Base-by-base conservation (phyloP, 2,888 invertebrate genomes). In the Apotomis turbidana region DNA sequence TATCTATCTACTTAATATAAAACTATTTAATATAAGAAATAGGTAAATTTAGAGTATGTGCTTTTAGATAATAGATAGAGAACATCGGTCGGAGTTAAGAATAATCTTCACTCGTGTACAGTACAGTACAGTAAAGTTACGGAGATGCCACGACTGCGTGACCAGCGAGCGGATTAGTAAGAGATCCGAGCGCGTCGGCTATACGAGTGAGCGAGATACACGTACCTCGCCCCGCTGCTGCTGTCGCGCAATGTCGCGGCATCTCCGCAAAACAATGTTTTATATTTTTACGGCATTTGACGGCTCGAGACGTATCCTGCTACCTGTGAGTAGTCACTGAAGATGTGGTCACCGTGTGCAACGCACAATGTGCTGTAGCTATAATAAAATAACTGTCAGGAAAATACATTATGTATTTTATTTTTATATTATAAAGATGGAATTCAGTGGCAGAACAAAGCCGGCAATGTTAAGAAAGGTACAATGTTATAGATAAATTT, bases 401-500 rank as follows among this genome's bases (percentile, higher is more conserved):
- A 86, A 86, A 85, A 87, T 87, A 85, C 84, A 84, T 85, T 87
- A 8, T 61, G 68, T 88, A 89, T 88, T 87, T 90, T 90, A 91
- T 90, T 92, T 92, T 91, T 92, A 85, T 91, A 91, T 87, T 84
- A 81, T 85, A 87, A 90, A 85, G 81, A 87, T 86, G 81, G 76
- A 80, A 86, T 87, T 85, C 85, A 85, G 83, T 85, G 87, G 87
- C 86, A 82, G 79, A 82, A 80, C 83, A 73, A 75, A 75, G 76
- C 78, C 81, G 82, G 86, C 85, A 88, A 86, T 87, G 85, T 89
- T 86, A 84, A 78, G 76, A 87, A 91, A 87, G 91, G 91, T 93
- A 92, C 92, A 93, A 91, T 88, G 81, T 83, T 87, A 79, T 86
- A 89, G 87, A 79, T 87, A 88, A 87, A 90, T 85, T 89, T 87